Base-by-base conservation (phyloP, 2,113 vertebrate species). In the Lepus americanus region DNA sequence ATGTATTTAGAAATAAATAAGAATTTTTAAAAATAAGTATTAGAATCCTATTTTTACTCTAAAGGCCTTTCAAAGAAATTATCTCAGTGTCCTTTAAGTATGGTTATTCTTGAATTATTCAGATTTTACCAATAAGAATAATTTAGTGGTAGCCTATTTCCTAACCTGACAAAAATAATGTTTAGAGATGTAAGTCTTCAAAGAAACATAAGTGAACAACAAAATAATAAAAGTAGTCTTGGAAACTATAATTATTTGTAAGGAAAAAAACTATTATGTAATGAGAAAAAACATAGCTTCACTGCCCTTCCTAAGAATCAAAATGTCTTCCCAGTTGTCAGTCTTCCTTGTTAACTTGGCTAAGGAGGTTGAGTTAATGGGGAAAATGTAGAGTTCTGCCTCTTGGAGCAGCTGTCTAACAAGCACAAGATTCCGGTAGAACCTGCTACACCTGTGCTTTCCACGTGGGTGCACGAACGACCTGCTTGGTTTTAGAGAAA, bases 121-220 rank as follows among this genome's bases (percentile, higher is more conserved):
- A 89, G 72, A 25, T 88, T 90, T 95, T 82, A 74, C 70, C 77
- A 31, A 74, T 72, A 83, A 64, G 29, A 22, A 39, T 89, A 69
- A 72, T 33, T 70, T 82, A 70, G 7, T 94, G 59, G 66, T 14
- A 80, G 81, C 36, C 23, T 20, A 25, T 83, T 51, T 81, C 14
- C 31, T 87, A 69, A 53, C 29, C 77, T 95, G n/a, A 69, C 66
- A 51, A 51, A 92, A 94, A 36, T 39, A 53, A 2, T 63, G 82
- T 55, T 82, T 77, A 83, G 73, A 87, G 11, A 31, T 39, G 22
- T 67, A 44, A 3, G 33, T 74, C 44, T 69, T 36, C n/a, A 39
- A 36, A 81, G 79, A 49, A 36, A 33, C 6, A 4, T 13, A 36
- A 72, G 64, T 66, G 36, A 59, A 61, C 20, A 49, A 9, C 22